Percentiles rank a stretch among this genome's conserved stretches.
Evolutionary conservation across 2,113 vertebrate genomes (phyloP).

Genomic region (Speoplatyrhinus poulsoni): DNA sequence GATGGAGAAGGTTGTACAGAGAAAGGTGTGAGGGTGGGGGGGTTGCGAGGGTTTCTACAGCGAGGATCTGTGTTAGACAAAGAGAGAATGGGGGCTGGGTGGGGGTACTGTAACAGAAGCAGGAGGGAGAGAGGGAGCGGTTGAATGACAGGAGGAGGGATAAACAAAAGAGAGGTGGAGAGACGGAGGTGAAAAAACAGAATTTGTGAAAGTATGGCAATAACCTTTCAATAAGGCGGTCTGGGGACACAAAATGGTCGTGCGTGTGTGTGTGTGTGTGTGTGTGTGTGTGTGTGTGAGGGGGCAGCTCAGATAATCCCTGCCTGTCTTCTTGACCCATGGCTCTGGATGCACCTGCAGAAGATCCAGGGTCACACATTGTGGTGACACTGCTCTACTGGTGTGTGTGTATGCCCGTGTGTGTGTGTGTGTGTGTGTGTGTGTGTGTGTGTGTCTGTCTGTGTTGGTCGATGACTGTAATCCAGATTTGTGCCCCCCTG

Average conservation of each 20-base stretch:
- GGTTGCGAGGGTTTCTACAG: conserved; percentile 48
- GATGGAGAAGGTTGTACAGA: background rate
- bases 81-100: conserved; percentile 9
- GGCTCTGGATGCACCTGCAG: conserved; percentile 65
- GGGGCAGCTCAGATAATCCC: conserved; percentile 54
- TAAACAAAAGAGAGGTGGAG: conserved; percentile 31
- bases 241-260: background rate
- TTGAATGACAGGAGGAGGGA: too few species aligned
- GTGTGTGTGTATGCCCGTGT: conserved; percentile 29
- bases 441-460: conserved; percentile 19
- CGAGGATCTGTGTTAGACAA: conserved; percentile 50
- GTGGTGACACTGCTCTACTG: conserved; percentile 49
- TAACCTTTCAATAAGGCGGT: too few species aligned
- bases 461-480: conserved; percentile 9
- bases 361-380: conserved; percentile 53
- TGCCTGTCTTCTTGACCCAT: conserved; percentile 48
- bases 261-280: conserved; percentile 7
- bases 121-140: too few species aligned
- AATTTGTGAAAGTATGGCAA: conserved; percentile 10
- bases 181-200: conserved; percentile 8
- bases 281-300: conserved; percentile 18
- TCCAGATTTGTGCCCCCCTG: conserved; percentile 25
- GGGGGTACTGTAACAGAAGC: too few species aligned
- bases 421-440: conserved; percentile 36
- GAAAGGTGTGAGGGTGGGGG: background rate